Base-by-base conservation (phyloP, 2,888 invertebrate species). In the Drosophila neotestacea region DNA sequence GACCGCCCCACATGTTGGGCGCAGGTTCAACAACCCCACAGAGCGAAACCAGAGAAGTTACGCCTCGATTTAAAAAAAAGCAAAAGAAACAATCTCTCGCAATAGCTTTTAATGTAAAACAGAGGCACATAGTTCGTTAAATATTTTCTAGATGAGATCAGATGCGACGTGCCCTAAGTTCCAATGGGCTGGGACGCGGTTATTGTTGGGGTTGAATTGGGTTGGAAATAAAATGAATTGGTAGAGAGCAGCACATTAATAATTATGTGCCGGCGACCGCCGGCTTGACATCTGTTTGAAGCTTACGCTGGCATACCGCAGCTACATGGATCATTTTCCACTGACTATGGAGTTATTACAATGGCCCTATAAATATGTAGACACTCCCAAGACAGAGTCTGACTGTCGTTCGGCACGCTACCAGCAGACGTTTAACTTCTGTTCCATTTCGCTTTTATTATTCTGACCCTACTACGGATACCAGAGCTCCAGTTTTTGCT, bases 261-360 rank as follows among this genome's bases (percentile, higher is more conserved):
- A 81, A 79, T 79, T 79, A 81, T 81, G 75, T 22, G 22, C 22
- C 79, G 74, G 65, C 74, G 66, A 73, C 56, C 77, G 70, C 52
- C 66, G 54, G 66, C 70, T 78, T 78, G 81, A 76, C 80, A 78
- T 80, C 70, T 81, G 81, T 81, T 81, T 81, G 81, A 81, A 81
- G 71, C 73, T 74, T 73, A 81, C 76, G 81, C 80, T 73, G 80
- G 80, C 77, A 32, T 11, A 36, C 56, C 54, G 36, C 27, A 38
- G 38, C 46, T 46, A 60, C 44, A 70, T 50, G 59, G 60, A 66
- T 65, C 70, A 54, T 42, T 63, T 70, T 60, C 61, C 70, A 32
- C 73, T 52, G 77, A 42, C 47, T 68, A 81, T 81, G 81, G 78
- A 80, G 80, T 81, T 80, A 80, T 75, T 79, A 77, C 78, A 72